These are phyloP conservation scores for Kryphioiulus occultus DNA, from an alignment of 2,888 invertebrate species.

Conservation along the genomic window DNA sequence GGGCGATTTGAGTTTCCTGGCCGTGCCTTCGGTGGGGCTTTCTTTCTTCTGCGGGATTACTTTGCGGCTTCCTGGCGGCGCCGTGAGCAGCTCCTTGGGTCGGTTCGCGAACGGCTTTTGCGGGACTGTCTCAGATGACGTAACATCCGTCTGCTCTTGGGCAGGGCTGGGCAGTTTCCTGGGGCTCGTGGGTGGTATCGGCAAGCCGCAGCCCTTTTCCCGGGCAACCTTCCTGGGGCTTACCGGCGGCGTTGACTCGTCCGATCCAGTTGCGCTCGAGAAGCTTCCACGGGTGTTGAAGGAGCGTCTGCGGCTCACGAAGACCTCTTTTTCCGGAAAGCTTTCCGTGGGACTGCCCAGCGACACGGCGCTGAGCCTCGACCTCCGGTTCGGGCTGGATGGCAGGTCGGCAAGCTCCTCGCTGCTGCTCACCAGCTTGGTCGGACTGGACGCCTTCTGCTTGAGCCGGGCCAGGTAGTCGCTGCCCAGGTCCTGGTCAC, in stretches of 20 bases:
- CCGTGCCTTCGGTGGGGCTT: slow-evolving; percentile 16
- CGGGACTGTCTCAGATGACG: background rate
- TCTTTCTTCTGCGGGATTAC: background rate
- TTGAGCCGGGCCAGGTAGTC: slow-evolving; percentile 68
- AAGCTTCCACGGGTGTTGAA: slow-evolving; percentile 43
- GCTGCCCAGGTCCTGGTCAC: slow-evolving; percentile 68
- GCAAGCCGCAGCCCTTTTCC: slow-evolving; percentile 45
- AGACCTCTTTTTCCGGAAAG: background rate
- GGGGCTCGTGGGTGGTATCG: slow-evolving; percentile 42
- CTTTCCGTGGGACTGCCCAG: slow-evolving; percentile 43
- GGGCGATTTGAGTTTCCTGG: slow-evolving; percentile 45
- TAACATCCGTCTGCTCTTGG: background rate
- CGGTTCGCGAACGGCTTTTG: background rate
- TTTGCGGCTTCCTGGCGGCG: background rate
- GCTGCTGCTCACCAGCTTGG: slow-evolving; percentile 46
- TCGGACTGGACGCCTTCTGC: slow-evolving; percentile 62
- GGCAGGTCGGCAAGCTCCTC: slow-evolving; percentile 39
- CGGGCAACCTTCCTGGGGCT: background rate
- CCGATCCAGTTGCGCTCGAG: background rate
- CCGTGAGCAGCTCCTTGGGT: slow-evolving; percentile 43
- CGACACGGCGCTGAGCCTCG: slow-evolving; percentile 21
- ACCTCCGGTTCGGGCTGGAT: slow-evolving; percentile 42
- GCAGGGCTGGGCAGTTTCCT: background rate
- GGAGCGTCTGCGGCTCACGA: slow-evolving; percentile 44
- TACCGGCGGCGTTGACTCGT: slow-evolving; percentile 27